phyloP scores from a whole-genome alignment of 2,888 invertebrate genomes.

The Gortyna flavago region DNA sequence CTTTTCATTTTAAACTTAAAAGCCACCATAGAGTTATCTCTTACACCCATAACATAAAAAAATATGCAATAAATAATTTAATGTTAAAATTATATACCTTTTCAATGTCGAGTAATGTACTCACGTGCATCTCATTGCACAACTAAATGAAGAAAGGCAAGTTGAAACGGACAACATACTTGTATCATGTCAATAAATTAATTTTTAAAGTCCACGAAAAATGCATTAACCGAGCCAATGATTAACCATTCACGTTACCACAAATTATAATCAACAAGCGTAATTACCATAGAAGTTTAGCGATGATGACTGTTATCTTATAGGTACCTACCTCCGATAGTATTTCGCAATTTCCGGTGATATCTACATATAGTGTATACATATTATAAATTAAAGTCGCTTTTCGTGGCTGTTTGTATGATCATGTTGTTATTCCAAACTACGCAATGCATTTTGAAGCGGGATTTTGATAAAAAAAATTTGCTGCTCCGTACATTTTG shows the following conservation, averaged over 20 bases:
- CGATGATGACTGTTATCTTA: conserved; percentile 48
- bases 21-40: conserved; percentile 20
- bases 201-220: conserved; percentile 49
- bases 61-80: conserved; percentile 42
- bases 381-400: not conserved
- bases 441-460: not conserved
- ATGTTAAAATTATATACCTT: conserved; percentile 42
- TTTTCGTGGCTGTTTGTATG: not conserved
- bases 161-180: conserved; percentile 28
- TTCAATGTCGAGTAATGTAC: conserved; percentile 51
- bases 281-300: conserved; percentile 60
- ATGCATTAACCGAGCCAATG: conserved; percentile 52
- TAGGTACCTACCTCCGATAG: conserved; percentile 41
- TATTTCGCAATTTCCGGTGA: conserved; percentile 68
- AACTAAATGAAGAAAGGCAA: conserved; percentile 55
- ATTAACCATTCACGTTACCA: conserved; percentile 62
- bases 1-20: conserved; percentile 25
- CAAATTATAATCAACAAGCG: conserved; percentile 59
- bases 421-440: not conserved
- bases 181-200: conserved; percentile 48
- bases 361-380: conserved; percentile 3
- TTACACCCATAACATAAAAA: conserved; percentile 32
- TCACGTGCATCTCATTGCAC: conserved; percentile 38
- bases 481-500: no score
- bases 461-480: not conserved